Conservation (phyloP, 1,140 invertebrate genomes). For the Drosophila lini region DNA sequence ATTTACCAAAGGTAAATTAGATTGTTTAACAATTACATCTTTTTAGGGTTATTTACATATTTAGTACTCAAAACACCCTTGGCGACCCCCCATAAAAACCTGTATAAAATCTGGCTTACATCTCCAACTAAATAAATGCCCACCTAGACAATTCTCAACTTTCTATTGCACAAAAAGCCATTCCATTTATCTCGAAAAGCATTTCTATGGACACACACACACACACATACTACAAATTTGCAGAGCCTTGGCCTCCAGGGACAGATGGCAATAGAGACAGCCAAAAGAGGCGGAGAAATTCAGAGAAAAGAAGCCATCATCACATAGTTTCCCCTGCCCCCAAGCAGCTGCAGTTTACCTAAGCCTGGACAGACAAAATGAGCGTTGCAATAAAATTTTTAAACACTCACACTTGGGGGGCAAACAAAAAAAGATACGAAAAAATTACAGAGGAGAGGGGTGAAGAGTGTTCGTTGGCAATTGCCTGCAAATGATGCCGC, state of each 20-base stretch:
- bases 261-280: constrained; percentile 11
- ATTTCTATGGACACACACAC: constrained; percentile 9
- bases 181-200: constrained; percentile 36
- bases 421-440: constrained; percentile 14
- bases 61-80: neutral
- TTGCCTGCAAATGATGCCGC: constrained; percentile 68
- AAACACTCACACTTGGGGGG: constrained; percentile 50
- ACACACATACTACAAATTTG: neutral
- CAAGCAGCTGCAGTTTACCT: constrained; percentile 47
- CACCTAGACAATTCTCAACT: constrained; percentile 21
- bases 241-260: constrained; percentile 36
- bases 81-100: neutral
- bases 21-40: no score
- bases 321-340: constrained; percentile 19
- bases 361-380: constrained; percentile 54
- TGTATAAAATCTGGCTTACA: constrained; percentile 18
- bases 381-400: constrained; percentile 69
- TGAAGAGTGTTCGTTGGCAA: constrained; percentile 45
- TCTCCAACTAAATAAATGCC: constrained; percentile 1
- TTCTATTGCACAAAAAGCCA: constrained; percentile 20
- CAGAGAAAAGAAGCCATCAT: constrained; percentile 44
- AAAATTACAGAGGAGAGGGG: neutral
- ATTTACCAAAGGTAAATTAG: no score
- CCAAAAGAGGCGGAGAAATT: constrained; percentile 3
- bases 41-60: no score